Conservation (phyloP, 2,797 vertebrate species). For the Oophaga sylvatica region DNA sequence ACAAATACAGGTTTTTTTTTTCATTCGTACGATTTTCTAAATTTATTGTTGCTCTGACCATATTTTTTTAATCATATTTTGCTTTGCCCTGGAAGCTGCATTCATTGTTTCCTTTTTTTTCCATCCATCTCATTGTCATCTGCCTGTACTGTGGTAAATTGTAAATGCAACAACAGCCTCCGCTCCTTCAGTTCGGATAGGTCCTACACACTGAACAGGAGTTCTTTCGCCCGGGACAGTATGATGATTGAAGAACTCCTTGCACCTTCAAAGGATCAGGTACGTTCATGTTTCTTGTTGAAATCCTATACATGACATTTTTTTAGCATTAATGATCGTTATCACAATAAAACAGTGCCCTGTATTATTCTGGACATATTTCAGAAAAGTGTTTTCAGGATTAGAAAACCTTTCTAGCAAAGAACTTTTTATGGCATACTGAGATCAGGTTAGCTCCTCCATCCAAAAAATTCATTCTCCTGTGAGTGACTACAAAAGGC, state of each 20-base stretch:
- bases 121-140: conserved; percentile 82
- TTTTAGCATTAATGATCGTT: background rate
- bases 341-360: background rate
- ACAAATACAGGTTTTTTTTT: background rate
- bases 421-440: background rate
- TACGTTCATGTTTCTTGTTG: conserved; percentile 68
- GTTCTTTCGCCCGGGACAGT: conserved; percentile 93
- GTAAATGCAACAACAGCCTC: conserved; percentile 93
- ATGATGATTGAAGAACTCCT: conserved; percentile 98
- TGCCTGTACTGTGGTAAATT: conserved; percentile 86
- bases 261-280: conserved; percentile 92
- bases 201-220: conserved; percentile 98
- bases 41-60: conserved; percentile 65
- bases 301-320: background rate
- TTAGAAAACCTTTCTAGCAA: background rate
- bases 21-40: conserved; percentile 55
- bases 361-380: background rate
- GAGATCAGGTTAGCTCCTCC: background rate
- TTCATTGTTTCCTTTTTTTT: conserved; percentile 84
- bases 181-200: conserved; percentile 99
- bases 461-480: background rate
- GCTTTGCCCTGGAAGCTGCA: conserved; percentile 92
- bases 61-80: conserved; percentile 68
- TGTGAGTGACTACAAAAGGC: background rate
- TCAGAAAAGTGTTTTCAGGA: background rate